These are phyloP conservation scores for Osmoderma eremita DNA, from an alignment of 2,888 invertebrate species.

Conservation along the genomic window DNA sequence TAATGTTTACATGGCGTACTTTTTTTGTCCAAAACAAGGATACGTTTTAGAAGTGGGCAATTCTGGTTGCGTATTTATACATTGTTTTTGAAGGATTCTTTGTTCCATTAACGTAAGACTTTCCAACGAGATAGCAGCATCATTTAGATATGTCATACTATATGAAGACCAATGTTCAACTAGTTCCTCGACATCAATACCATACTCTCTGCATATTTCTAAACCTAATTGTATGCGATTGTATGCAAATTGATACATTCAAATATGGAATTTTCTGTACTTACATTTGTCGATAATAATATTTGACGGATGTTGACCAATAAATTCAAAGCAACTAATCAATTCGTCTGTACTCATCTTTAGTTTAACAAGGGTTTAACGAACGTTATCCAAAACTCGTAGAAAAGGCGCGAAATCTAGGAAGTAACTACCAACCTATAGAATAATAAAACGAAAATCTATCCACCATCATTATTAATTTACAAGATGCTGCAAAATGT, in stretches of 20 bases:
- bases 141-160: slow-evolving; percentile 72
- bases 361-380: not conserved
- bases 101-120: slow-evolving; percentile 38
- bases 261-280: not conserved
- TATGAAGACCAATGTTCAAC: slow-evolving; percentile 84
- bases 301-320: slow-evolving; percentile 25
- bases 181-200: slow-evolving; percentile 74
- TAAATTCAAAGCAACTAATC: slow-evolving; percentile 34
- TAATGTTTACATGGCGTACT: too few relatives aligned
- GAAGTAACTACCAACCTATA: too few relatives aligned
- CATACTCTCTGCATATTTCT: slow-evolving; percentile 73
- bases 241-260: not conserved
- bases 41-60: slow-evolving; percentile 1
- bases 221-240: slow-evolving; percentile 63
- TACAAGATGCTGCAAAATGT: too few relatives aligned
- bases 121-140: slow-evolving; percentile 63
- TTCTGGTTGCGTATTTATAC: not conserved
- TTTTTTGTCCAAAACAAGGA: too few relatives aligned
- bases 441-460: too few relatives aligned
- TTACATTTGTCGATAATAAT: slow-evolving; percentile 36
- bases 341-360: slow-evolving; percentile 36
- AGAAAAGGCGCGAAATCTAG: slow-evolving; percentile 7
- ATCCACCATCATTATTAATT: too few relatives aligned
- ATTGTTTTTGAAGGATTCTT: slow-evolving; percentile 10
- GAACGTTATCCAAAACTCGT: not conserved